Percentiles rank a stretch among this genome's conserved stretches.
Evolutionary conservation across 2,113 vertebrate genomes (phyloP).

Genomic region (Capreolus pygargus): DNA sequence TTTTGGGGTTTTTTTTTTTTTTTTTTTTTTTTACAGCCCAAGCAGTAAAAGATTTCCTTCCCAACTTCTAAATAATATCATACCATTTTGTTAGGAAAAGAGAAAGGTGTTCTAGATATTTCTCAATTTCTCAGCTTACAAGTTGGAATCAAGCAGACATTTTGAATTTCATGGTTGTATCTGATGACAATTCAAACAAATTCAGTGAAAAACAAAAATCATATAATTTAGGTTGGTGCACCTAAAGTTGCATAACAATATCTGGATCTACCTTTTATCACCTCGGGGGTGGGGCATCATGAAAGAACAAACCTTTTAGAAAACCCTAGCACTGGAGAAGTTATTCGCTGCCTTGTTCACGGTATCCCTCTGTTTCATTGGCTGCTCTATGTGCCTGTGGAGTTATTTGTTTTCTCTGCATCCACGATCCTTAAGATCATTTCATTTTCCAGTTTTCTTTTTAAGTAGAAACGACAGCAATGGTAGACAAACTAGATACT

Average conservation of each 20-base stretch:
- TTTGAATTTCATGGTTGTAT: not conserved
- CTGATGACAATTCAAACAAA: not conserved
- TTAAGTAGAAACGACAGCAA: not conserved
- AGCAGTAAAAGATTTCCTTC: not conserved
- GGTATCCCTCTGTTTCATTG: not conserved
- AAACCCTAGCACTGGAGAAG: not conserved
- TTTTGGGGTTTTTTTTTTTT: conserved; percentile 53
- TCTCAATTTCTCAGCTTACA: not conserved
- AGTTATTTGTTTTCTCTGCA: not conserved
- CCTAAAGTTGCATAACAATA: not conserved
- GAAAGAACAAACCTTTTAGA: not conserved
- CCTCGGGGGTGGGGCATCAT: not conserved
- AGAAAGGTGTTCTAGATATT: not conserved
- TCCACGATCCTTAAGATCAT: not conserved
- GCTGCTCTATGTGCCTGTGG: too few species aligned
- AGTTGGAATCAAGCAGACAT: not conserved
- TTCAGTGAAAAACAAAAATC: not conserved
- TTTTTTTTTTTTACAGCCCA: not conserved
- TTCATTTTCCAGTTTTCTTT: not conserved
- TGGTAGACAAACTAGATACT: not conserved
- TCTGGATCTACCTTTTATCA: not conserved
- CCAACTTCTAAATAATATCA: conserved; percentile 30
- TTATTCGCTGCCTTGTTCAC: not conserved
- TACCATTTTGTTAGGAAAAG: not conserved
- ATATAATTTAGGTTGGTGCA: not conserved